Evolutionary conservation across 2,113 vertebrate species (phyloP).

Genomic region (Spilogale gracilis): DNA sequence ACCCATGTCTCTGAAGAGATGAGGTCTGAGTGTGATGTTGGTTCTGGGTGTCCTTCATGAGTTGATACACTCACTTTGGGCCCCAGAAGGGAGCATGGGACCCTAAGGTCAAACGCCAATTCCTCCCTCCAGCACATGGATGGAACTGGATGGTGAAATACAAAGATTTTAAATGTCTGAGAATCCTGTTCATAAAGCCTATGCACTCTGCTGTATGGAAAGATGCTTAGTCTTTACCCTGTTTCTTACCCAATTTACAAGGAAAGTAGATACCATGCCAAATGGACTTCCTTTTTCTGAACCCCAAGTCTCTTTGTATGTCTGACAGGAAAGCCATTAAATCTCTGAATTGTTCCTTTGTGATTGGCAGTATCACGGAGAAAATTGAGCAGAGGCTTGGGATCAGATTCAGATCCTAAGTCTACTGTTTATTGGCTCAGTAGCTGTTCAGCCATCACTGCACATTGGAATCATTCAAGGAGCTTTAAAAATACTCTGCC

Average conservation of each 20-base stretch:
- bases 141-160: neutral
- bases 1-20: constrained; percentile 39
- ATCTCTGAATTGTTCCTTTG: constrained; percentile 16
- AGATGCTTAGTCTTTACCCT: neutral
- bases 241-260: neutral
- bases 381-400: neutral
- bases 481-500: neutral
- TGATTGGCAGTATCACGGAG: neutral
- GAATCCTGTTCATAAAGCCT: neutral
- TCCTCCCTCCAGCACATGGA: neutral
- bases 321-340: constrained; percentile 26
- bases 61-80: neutral
- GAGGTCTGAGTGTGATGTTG: neutral
- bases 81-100: neutral
- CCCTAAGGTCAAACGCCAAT: neutral
- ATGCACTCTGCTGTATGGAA: neutral
- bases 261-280: neutral
- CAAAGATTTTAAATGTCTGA: neutral
- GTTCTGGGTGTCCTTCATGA: constrained; percentile 7
- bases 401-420: neutral
- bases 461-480: neutral
- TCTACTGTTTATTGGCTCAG: neutral
- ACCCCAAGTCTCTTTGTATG: constrained; percentile 29
- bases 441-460: neutral
- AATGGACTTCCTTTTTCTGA: constrained; percentile 38